Percentiles rank a stretch among this genome's conserved stretches.
These are phyloP conservation scores for Cossypha niveicapilla DNA, from an alignment of 2,797 vertebrate species.

Conservation along the genomic window DNA sequence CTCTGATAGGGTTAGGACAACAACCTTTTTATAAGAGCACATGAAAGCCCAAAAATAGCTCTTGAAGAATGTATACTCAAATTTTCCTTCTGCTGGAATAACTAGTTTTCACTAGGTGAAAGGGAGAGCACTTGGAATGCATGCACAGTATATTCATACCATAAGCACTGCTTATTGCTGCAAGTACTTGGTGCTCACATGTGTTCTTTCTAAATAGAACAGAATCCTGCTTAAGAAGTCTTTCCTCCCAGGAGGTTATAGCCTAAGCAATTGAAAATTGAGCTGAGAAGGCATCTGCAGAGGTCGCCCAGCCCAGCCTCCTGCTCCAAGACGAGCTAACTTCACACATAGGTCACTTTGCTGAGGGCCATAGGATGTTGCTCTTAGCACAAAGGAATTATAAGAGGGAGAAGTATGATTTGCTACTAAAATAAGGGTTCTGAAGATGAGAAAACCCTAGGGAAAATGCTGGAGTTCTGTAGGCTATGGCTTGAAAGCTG, in stretches of 20 bases:
- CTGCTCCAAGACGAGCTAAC: background rate
- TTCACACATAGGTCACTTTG: background rate
- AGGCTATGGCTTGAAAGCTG: background rate
- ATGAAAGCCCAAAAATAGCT: background rate
- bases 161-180: background rate
- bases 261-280: background rate
- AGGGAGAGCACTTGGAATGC: background rate
- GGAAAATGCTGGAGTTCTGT: background rate
- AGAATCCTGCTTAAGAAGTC: background rate
- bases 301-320: background rate
- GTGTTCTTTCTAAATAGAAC: background rate
- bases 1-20: background rate
- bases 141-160: background rate
- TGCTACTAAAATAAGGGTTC: background rate
- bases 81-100: background rate
- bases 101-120: background rate
- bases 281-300: background rate
- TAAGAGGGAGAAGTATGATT: background rate
- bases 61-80: background rate
- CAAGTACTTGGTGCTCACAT: background rate
- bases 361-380: background rate
- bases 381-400: background rate
- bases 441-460: background rate
- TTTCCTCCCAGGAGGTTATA: background rate
- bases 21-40: background rate